These are phyloP conservation scores for Magallana gigas DNA, from an alignment of 1,140 invertebrate genomes.

Conservation along the genomic window DNA sequence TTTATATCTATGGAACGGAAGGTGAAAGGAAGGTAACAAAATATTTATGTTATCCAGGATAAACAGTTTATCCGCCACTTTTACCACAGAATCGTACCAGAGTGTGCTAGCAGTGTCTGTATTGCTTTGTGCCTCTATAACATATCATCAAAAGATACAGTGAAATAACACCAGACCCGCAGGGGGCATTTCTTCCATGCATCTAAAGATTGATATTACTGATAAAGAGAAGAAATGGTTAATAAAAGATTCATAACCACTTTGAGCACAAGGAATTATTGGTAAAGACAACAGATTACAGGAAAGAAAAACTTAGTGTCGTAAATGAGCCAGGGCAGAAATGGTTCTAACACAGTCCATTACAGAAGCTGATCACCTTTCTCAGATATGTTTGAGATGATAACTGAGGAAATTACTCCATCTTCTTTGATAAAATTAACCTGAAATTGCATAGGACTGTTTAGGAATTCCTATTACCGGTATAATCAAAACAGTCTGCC, in stretches of 20 bases:
- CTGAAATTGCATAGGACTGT: too few species aligned
- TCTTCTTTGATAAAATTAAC: too few species aligned
- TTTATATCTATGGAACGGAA: background rate
- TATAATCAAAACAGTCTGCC: too few species aligned
- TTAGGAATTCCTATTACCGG: too few species aligned
- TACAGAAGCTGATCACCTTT: too few species aligned
- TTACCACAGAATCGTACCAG: background rate
- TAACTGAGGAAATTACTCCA: too few species aligned
- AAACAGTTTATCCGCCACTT: conserved; percentile 7
- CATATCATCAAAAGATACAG: background rate
- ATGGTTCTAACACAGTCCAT: too few species aligned
- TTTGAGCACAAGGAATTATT: background rate
- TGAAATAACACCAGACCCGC: too few species aligned
- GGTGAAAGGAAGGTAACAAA: conserved; percentile 20
- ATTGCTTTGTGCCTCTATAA: background rate
- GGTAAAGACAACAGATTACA: background rate
- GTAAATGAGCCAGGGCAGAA: too few species aligned
- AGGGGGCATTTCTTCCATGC: background rate
- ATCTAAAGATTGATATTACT: background rate
- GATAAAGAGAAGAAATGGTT: background rate
- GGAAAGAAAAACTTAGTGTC: background rate
- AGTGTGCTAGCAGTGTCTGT: background rate
- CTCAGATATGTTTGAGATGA: too few species aligned
- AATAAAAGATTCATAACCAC: background rate
- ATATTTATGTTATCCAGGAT: conserved; percentile 12